Evolutionary conservation across 2,888 invertebrate genomes (phyloP), one percentile per base, ranked within the genome.

Genomic region (Pycnomerus fuliginosus): DNA sequence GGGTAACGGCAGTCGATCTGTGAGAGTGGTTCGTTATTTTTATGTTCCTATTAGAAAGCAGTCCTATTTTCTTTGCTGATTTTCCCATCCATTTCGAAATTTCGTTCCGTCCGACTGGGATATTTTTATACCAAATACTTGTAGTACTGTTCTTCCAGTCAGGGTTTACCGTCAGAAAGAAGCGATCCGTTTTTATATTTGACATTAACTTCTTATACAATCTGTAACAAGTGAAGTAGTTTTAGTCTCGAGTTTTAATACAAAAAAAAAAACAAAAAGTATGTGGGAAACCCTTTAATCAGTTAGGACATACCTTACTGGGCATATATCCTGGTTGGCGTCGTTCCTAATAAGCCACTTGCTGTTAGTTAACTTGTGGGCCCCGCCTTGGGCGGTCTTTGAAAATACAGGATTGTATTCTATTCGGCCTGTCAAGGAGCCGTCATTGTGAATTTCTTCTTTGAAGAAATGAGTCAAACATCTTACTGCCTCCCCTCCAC

Each of bases 111-210:
- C 34, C 34, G 5, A 34, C 20, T 7, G 34, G 34, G 4, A 5
- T 11, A 34, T 34, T 34, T 29, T 29, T 34, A 12, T 8, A 34
- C 34, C 34, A 34, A 3, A 10, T 4, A 28, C 5, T 34, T 24
- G n/a, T 5, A n/a, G n/a, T n/a, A n/a, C n/a, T n/a, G 5, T 10
- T 34, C 25, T 34, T 24, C 3, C 31, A 31, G n/a, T 11, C 15
- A 5, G n/a, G 11, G n/a, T 31, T 31, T 15, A 14, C 13, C 14
- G 31, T 31, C 16, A 31, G 14, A 14, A 31, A 31, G 5, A 31
- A 15, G 12, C 31, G 11, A 14, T 31, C 31, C 5, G 31, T 13
- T 31, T 11, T 31, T 10, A 12, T 27, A 7, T 10, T 27, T 27
- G 13, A 27, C 4, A 20, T 8, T 5, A 20, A 8, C 8, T 20